Evolutionary conservation across 2,888 invertebrate species (phyloP).

Genomic region (Aleiodes alternator): DNA sequence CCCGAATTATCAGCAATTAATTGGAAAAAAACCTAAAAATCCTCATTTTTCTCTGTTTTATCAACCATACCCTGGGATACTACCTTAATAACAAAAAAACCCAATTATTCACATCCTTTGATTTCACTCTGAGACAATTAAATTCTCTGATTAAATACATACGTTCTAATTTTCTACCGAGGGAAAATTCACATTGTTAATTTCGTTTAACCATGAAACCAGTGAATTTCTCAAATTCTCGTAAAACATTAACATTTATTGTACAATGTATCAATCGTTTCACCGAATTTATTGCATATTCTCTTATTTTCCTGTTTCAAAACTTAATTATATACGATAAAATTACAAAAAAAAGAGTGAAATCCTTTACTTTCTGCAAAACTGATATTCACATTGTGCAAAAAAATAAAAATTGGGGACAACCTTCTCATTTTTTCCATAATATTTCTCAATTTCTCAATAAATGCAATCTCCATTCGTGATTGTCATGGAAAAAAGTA

Average conservation of each 20-base stretch:
- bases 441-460: no score
- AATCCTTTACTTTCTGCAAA: not conserved
- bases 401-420: no score
- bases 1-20: no score
- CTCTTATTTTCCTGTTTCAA: not conserved
- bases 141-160: constrained; percentile 1
- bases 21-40: no score
- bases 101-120: constrained; percentile 3
- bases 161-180: constrained; percentile 39
- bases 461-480: no score
- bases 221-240: not conserved
- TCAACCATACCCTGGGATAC: no score
- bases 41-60: no score
- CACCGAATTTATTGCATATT: not conserved
- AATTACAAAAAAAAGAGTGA: not conserved
- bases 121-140: constrained; percentile 4
- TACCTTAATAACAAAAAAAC: not conserved
- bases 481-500: not conserved
- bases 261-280: not conserved
- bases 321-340: not conserved
- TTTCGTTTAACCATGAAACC: constrained; percentile 1
- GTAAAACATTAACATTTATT: not conserved
- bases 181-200: constrained; percentile 11
- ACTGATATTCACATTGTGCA: no score
- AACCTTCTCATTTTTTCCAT: no score